Evolutionary conservation across 2,888 invertebrate genomes (phyloP).

Genomic region (Parnassius smintheus): DNA sequence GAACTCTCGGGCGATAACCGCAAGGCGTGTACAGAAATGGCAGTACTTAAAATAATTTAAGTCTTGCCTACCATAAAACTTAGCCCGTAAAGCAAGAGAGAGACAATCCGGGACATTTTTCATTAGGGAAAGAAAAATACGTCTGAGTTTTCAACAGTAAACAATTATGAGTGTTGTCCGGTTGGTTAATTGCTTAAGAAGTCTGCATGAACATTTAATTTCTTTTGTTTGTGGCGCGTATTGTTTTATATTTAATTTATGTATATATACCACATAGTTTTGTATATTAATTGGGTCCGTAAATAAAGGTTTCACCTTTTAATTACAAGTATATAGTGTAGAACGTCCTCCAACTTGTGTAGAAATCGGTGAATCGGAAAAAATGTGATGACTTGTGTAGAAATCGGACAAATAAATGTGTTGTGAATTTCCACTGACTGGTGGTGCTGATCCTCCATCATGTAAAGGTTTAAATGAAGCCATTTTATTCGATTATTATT

Average conservation of each 20-base stretch:
- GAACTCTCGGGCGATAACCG: constrained; percentile 20
- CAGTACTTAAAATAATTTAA: constrained; percentile 27
- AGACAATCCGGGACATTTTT: constrained; percentile 21
- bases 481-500: too few species aligned
- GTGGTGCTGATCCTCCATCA: too few species aligned
- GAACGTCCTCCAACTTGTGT: too few species aligned
- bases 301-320: too few species aligned
- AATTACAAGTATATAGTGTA: background rate
- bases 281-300: too few species aligned
- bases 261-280: too few species aligned
- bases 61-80: constrained; percentile 21
- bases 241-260: background rate
- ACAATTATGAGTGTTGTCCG: constrained; percentile 26
- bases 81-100: constrained; percentile 22
- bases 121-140: constrained; percentile 20
- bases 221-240: constrained; percentile 5
- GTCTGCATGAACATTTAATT: constrained; percentile 2
- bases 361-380: too few species aligned
- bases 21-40: constrained; percentile 18
- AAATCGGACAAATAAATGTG: too few species aligned
- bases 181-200: constrained; percentile 13
- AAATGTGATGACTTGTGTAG: too few species aligned
- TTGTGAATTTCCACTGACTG: too few species aligned
- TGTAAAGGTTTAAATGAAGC: too few species aligned
- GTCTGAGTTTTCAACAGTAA: constrained; percentile 17